phyloP scores from a whole-genome alignment of 2,888 invertebrate genomes.

The Drosophila maculinotata region DNA sequence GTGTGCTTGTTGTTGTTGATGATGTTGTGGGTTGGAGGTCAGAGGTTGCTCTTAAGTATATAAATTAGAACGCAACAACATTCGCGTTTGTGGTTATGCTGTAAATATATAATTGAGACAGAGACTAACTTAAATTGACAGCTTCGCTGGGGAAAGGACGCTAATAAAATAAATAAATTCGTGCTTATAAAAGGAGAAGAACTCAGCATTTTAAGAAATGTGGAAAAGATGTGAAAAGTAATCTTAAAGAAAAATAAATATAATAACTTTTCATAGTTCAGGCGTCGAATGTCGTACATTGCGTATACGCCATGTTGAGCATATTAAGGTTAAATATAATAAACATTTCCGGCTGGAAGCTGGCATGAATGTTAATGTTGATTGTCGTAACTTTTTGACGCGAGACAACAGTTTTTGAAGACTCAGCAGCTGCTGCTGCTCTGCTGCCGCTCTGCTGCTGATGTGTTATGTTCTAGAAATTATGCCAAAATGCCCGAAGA shows the following conservation, averaged over 20 bases:
- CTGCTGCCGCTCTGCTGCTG: constrained; percentile 21
- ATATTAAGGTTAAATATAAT: constrained; percentile 63
- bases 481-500: constrained; percentile 55
- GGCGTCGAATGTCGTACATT: constrained; percentile 40
- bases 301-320: constrained; percentile 61
- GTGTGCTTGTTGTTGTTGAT: constrained; percentile 14
- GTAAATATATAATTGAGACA: constrained; percentile 18
- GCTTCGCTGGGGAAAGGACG: not conserved
- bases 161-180: not conserved
- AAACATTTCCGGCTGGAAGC: constrained; percentile 69
- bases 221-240: too few relatives aligned
- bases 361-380: constrained; percentile 73
- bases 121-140: constrained; percentile 4
- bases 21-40: constrained; percentile 25
- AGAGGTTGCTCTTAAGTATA: constrained; percentile 28
- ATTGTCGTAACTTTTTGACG: constrained; percentile 70
- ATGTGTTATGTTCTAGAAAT: constrained; percentile 69
- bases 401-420: constrained; percentile 52
- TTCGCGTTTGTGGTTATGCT: constrained; percentile 1
- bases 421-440: constrained; percentile 15
- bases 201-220: not conserved
- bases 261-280: constrained; percentile 6
- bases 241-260: too few relatives aligned
- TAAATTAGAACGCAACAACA: constrained; percentile 34
- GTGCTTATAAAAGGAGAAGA: not conserved